Evolutionary conservation across 2,888 invertebrate genomes (phyloP).

Genomic region (Quadroppia sp.): DNA sequence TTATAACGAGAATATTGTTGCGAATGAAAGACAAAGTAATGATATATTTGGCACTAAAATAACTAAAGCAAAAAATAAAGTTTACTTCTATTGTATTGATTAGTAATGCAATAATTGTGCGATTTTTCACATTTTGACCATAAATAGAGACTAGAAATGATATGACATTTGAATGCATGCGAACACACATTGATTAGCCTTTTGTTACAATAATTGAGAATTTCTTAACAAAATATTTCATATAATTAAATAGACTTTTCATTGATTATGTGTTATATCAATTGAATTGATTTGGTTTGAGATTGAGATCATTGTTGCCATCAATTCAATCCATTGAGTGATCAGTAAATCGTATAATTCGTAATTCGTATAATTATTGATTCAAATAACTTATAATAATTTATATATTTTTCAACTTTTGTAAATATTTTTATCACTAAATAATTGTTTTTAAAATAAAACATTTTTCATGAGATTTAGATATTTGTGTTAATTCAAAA

Average conservation of each 20-base stretch:
- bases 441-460: neutral
- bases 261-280: conserved; percentile 9
- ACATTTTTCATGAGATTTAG: neutral
- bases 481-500: neutral
- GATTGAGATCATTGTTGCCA: conserved; percentile 6
- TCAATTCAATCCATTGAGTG: neutral
- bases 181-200: neutral
- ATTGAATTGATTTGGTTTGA: neutral
- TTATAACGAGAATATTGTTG: neutral
- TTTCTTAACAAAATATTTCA: conserved; percentile 11
- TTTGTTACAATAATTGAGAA: neutral
- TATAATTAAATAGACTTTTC: neutral
- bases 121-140: neutral
- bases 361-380: too few species aligned
- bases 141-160: too few species aligned
- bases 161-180: too few species aligned
- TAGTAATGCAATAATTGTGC: neutral
- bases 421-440: neutral
- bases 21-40: neutral
- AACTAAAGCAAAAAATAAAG: neutral
- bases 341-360: neutral
- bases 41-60: conserved; percentile 1
- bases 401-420: conserved; percentile 1
- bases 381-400: neutral
- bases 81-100: too few species aligned